Evolutionary conservation across 2,888 invertebrate genomes (phyloP).

Genomic region (Hemaris fuciformis): DNA sequence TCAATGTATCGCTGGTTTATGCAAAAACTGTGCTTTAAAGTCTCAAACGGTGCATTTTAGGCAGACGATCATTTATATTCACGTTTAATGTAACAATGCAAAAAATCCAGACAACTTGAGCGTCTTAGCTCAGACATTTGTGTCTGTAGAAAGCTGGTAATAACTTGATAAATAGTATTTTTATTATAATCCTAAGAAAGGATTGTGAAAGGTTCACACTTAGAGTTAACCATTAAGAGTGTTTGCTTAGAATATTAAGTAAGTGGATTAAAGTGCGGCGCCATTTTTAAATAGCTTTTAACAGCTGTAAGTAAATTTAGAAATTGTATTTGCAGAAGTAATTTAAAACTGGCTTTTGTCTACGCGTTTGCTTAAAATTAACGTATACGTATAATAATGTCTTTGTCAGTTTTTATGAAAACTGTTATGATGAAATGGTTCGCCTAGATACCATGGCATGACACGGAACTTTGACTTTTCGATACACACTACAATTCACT

Average conservation of each 20-base stretch:
- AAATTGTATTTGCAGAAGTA: too few species aligned
- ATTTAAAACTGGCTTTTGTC: too few species aligned
- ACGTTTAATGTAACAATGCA: constrained; percentile 32
- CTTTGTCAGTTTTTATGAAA: too few species aligned
- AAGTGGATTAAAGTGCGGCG: not conserved
- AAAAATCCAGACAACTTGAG: not conserved
- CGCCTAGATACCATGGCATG: too few species aligned
- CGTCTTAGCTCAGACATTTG: constrained; percentile 3
- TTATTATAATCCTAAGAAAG: constrained; percentile 18
- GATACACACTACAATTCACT: too few species aligned
- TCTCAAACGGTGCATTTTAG: constrained; percentile 31
- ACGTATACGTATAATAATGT: too few species aligned
- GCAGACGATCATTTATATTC: constrained; percentile 35
- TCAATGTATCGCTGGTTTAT: not conserved
- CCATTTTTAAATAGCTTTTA: constrained; percentile 13
- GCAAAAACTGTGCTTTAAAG: constrained; percentile 32
- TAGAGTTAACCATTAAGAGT: not conserved
- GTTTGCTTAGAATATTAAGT: not conserved
- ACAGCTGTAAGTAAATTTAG: too few species aligned
- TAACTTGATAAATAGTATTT: constrained; percentile 11
- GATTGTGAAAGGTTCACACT: not conserved
- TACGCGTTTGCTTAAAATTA: too few species aligned
- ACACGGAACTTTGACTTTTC: too few species aligned
- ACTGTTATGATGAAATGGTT: too few species aligned
- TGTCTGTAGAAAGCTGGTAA: constrained; percentile 12